Evolutionary conservation across 2,888 invertebrate genomes (phyloP).

Genomic region (Ophion obscuratus): DNA sequence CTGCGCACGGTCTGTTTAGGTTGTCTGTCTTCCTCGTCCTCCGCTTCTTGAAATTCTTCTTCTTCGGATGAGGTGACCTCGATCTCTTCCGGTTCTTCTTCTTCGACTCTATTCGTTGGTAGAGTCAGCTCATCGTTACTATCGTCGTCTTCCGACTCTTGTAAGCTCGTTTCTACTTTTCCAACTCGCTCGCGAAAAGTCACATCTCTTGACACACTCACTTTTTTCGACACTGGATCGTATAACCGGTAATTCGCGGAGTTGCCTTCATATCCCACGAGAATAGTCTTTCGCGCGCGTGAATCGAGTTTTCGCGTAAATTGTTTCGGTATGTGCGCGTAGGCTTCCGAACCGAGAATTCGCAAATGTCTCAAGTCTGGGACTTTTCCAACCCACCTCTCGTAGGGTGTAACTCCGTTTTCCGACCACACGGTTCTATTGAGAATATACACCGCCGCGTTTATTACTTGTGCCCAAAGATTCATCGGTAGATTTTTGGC

Average conservation of each 20-base stretch:
- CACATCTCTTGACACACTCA: slow-evolving; percentile 46
- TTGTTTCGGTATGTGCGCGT: slow-evolving; percentile 44
- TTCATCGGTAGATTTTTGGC: neutral
- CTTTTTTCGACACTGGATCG: slow-evolving; percentile 31
- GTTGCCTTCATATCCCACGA: slow-evolving; percentile 61
- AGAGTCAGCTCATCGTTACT: neutral
- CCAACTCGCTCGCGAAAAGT: slow-evolving; percentile 44
- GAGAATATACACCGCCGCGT: no score
- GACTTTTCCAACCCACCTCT: no score
- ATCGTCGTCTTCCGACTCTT: neutral
- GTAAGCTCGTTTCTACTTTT: neutral
- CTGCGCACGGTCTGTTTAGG: neutral
- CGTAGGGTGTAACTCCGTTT: slow-evolving; percentile 10
- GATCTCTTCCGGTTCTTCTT: no score
- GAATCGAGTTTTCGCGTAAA: slow-evolving; percentile 51
- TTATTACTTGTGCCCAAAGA: no score
- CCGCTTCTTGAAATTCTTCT: neutral
- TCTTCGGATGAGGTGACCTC: no score
- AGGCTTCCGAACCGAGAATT: slow-evolving; percentile 60
- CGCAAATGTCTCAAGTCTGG: slow-evolving; percentile 27
- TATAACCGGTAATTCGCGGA: slow-evolving; percentile 55
- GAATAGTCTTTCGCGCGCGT: slow-evolving; percentile 44
- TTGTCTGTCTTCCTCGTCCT: neutral
- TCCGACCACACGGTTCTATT: neutral
- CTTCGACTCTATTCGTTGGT: slow-evolving; percentile 1